These are phyloP conservation scores for Chrysopilus asiliformis DNA, from an alignment of 2,888 invertebrate genomes.

Conservation along the genomic window DNA sequence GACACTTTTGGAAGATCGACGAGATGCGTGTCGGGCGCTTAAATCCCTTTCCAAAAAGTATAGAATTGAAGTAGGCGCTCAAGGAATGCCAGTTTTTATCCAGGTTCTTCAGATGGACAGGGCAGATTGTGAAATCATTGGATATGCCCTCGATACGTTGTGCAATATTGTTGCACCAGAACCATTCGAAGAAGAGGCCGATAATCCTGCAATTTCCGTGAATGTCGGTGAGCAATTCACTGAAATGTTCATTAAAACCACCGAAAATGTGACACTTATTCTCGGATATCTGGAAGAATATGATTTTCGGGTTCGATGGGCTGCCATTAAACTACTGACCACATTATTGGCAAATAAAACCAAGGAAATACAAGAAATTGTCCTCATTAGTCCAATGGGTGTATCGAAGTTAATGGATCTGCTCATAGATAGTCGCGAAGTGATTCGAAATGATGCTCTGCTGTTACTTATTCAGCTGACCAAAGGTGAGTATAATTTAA, in stretches of 20 bases:
- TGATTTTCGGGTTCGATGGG: slow-evolving; percentile 85
- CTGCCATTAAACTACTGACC: slow-evolving; percentile 77
- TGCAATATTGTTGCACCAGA: slow-evolving; percentile 77
- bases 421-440: slow-evolving; percentile 83
- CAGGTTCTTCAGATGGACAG: slow-evolving; percentile 77
- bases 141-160: slow-evolving; percentile 83
- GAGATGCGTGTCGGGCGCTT: slow-evolving; percentile 92
- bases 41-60: slow-evolving; percentile 84
- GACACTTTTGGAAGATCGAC: slow-evolving; percentile 82
- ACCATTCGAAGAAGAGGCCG: slow-evolving; percentile 68
- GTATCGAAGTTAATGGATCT: slow-evolving; percentile 96
- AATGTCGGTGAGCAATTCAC: slow-evolving; percentile 89
- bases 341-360: slow-evolving; percentile 76
- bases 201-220: slow-evolving; percentile 46
- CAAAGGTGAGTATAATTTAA: slow-evolving; percentile 27
- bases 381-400: slow-evolving; percentile 87
- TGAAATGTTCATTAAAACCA: slow-evolving; percentile 88
- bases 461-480: slow-evolving; percentile 84
- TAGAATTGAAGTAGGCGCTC: slow-evolving; percentile 91
- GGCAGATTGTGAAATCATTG: slow-evolving; percentile 81
- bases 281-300: slow-evolving; percentile 84
- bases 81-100: slow-evolving; percentile 68
- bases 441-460: slow-evolving; percentile 88
- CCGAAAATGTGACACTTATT: slow-evolving; percentile 69
- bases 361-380: slow-evolving; percentile 76